These are phyloP conservation scores for Timandra comae DNA, from an alignment of 2,888 invertebrate genomes.

Conservation along the genomic window DNA sequence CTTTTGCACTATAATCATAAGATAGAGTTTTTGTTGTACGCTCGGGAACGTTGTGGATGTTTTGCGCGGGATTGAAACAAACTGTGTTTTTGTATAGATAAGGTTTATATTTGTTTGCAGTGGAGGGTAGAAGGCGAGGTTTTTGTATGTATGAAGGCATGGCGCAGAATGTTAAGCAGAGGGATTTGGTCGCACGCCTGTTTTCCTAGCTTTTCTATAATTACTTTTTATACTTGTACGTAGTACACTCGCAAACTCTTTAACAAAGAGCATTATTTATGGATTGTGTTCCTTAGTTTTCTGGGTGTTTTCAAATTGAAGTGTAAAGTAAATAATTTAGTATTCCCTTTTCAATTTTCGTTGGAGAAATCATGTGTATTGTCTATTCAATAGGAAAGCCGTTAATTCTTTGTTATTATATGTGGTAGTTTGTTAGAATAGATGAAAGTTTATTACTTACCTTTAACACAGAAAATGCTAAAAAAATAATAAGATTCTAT, in stretches of 20 bases:
- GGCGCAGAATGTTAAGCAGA: conserved; percentile 72
- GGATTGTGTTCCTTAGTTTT: too few relatives aligned
- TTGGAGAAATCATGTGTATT: too few relatives aligned
- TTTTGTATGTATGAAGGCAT: conserved; percentile 64
- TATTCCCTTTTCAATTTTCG: too few relatives aligned
- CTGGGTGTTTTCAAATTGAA: too few relatives aligned
- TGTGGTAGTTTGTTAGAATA: too few relatives aligned
- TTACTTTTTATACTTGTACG: conserved; percentile 17
- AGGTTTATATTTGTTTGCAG: conserved; percentile 31
- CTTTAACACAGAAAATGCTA: too few relatives aligned
- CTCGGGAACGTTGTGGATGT: conserved; percentile 16
- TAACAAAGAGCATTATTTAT: neutral
- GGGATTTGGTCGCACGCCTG: conserved; percentile 57
- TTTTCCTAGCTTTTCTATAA: conserved; percentile 33
- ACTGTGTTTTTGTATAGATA: conserved; percentile 25
- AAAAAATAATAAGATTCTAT: too few relatives aligned
- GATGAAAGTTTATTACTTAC: too few relatives aligned
- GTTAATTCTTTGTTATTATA: too few relatives aligned
- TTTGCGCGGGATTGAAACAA: conserved; percentile 17
- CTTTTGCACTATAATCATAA: conserved; percentile 27
- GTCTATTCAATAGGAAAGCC: too few relatives aligned
- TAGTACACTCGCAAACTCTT: conserved; percentile 1
- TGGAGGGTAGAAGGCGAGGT: conserved; percentile 40
- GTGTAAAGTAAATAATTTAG: too few relatives aligned
- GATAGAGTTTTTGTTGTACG: conserved; percentile 29